A percentile compares a stretch with the other conserved stretches of the same genome.
Evolutionary conservation across 2,113 vertebrate species (phyloP).

Genomic region (Gyps fulvus): DNA sequence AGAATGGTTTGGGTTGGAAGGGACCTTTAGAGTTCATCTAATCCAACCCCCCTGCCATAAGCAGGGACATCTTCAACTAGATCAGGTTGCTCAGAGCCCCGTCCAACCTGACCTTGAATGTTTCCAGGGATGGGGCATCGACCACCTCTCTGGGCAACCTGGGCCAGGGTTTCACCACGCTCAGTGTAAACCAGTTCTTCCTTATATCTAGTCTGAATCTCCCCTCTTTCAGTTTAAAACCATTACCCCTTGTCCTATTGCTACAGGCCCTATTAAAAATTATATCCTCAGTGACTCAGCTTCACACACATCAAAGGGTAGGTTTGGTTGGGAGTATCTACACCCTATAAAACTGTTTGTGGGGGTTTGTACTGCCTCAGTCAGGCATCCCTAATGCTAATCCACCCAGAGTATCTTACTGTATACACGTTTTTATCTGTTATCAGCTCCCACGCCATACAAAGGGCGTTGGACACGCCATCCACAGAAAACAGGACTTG

Average conservation of each 20-base stretch:
- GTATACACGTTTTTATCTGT: background rate
- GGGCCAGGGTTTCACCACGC: fast-evolving
- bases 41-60: fast-evolving
- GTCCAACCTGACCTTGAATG: background rate
- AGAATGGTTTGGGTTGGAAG: background rate
- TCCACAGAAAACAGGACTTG: background rate
- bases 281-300: background rate
- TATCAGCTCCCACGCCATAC: background rate
- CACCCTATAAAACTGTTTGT: background rate
- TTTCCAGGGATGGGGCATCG: fast-evolving
- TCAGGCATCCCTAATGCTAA: background rate
- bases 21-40: background rate
- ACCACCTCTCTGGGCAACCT: background rate
- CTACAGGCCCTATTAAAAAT: background rate
- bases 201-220: background rate
- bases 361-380: background rate
- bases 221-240: background rate
- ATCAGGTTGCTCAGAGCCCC: background rate
- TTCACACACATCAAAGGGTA: background rate
- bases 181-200: fast-evolving
- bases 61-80: background rate
- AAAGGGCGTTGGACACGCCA: background rate
- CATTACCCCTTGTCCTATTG: background rate
- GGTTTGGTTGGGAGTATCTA: background rate
- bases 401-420: background rate